These are phyloP conservation scores for Nyctibius grandis DNA, from an alignment of 2,797 vertebrate genomes.

Conservation along the genomic window DNA sequence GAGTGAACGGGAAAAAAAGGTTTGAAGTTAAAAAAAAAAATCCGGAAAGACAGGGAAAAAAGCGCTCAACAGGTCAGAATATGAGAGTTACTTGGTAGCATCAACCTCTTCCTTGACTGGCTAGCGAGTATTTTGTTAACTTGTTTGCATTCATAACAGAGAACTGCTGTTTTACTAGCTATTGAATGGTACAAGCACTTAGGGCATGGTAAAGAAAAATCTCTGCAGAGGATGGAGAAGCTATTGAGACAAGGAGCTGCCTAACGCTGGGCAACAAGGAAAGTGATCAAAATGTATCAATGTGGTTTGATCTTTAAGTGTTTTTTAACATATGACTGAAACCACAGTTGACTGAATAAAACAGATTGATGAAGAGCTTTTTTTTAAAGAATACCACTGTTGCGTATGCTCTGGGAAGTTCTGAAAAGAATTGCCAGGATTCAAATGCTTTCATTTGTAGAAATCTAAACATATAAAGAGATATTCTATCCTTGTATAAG, in stretches of 20 bases:
- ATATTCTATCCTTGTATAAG: neutral
- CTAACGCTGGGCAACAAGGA: neutral
- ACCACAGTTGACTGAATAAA: neutral
- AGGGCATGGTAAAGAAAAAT: neutral
- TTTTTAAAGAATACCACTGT: neutral
- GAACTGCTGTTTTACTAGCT: neutral
- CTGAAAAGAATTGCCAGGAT: neutral
- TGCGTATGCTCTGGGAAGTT: neutral
- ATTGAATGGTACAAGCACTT: neutral
- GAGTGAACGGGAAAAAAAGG: neutral
- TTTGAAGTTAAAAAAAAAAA: neutral
- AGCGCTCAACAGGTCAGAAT: neutral
- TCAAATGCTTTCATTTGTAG: neutral
- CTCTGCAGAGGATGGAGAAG: neutral
- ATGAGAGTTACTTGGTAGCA: neutral
- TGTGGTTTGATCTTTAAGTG: neutral
- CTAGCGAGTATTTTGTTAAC: neutral
- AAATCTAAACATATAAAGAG: neutral
- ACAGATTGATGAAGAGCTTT: neutral
- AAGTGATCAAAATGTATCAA: neutral
- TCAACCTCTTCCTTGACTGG: neutral
- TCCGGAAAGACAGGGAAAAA: neutral
- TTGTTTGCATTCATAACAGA: neutral
- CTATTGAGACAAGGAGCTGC: neutral
- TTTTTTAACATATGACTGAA: neutral